Evolutionary conservation across 1,140 invertebrate genomes (phyloP), one percentile per base, ranked within the genome.

Genomic region (Drosophila chauvacae): DNA sequence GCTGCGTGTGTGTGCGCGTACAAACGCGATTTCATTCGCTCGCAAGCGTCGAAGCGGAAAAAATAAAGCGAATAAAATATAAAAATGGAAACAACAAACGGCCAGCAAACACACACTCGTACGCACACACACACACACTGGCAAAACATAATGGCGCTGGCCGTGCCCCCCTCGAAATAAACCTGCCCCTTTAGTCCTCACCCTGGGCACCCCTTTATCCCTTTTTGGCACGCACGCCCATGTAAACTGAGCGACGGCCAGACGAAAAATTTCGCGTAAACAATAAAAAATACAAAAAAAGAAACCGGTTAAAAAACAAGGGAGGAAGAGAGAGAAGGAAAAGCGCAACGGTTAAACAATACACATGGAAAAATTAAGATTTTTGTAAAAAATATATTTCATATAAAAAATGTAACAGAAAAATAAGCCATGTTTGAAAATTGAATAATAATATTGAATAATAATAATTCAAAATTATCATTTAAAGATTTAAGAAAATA

Each of bases 31-130:
- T 90, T 90, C 85, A 90, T 90, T 90, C 85, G 85, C 81, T 90
- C 86, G 78, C 60, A 61, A 90, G 85, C 85, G 86, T 79, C 86
- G 86, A 81, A 90, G 85, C 85, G 85, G 86, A 90, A 90, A 90
- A 90, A 90, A 90, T 88, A 90, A 88, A 90, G 85, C 85, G 85
- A 88, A 88, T 90, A 90, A 88, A 90, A 90, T 88, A 88, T 90
- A 90, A 84, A 88, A 84, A 88, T 88, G 84, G 77, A 85, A 85
- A 85, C 70, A 90, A 85, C 70, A 84, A 90, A 62, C 73, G 80
- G 70, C 80, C 73, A 74, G 63, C 69, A 63, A 35, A 28, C 57
- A 58, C 53, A 64, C 33, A 51, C 28, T 4, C 50, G n/a, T 2
- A 37, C 33, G 20, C 50, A 58, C 70, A 75, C 62, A 81, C 80